Evolutionary conservation across 2,888 invertebrate genomes (phyloP).

Genomic region (Holacanthella duospinosa): DNA sequence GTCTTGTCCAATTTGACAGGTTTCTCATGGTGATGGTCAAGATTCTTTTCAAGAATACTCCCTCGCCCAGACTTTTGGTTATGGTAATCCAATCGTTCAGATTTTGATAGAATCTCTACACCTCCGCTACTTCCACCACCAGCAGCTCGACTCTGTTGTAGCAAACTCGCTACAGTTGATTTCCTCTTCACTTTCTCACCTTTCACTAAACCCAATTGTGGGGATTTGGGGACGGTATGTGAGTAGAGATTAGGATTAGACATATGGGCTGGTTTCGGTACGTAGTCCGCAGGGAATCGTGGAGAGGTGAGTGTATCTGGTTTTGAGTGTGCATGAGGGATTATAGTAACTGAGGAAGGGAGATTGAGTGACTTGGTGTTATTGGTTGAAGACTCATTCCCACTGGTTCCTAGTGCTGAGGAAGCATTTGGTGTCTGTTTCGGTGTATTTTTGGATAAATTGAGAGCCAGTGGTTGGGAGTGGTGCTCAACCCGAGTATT

Average conservation of each 20-base stretch:
- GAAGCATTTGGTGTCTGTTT: slow-evolving; percentile 11
- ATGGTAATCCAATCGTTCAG: not conserved
- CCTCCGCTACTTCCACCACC: not conserved
- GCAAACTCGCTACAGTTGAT: slow-evolving; percentile 76
- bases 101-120: not conserved
- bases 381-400: not conserved
- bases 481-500: slow-evolving; percentile 11
- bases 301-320: slow-evolving; percentile 23
- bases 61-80: not conserved
- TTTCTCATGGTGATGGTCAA: not conserved
- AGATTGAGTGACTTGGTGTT: slow-evolving; percentile 10
- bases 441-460: slow-evolving; percentile 3
- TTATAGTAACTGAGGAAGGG: slow-evolving; percentile 14
- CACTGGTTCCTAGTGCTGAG: not conserved
- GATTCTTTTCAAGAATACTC: not conserved
- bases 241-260: slow-evolving; percentile 28
- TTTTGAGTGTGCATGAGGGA: slow-evolving; percentile 28
- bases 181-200: slow-evolving; percentile 50
- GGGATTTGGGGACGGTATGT: slow-evolving; percentile 30
- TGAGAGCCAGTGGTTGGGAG: slow-evolving; percentile 13
- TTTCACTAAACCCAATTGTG: slow-evolving; percentile 28
- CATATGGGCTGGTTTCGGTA: slow-evolving; percentile 31
- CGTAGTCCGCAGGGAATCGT: slow-evolving; percentile 21
- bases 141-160: slow-evolving; percentile 62
- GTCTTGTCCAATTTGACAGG: not conserved